A percentile compares a stretch with the other conserved stretches of the same genome.
Evolutionary conservation across 2,888 invertebrate species (phyloP).

Genomic region (Drosophila pseudotakahashii): DNA sequence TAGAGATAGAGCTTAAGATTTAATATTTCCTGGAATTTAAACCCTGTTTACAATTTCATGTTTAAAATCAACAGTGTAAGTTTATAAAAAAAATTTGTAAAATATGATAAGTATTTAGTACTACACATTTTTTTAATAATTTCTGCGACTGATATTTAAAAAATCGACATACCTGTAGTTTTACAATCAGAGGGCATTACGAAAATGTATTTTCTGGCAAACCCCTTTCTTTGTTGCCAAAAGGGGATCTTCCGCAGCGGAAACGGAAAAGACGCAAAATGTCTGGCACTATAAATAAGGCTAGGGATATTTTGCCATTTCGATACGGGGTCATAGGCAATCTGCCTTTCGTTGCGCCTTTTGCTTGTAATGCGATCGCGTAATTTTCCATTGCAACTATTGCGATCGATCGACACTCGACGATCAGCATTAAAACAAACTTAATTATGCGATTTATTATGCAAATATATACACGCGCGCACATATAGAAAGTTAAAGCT

Average conservation of each 20-base stretch:
- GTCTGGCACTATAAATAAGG: constrained; percentile 12
- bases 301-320: constrained; percentile 1
- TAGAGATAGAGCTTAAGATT: background rate
- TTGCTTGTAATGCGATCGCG: constrained; percentile 44
- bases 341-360: constrained; percentile 26
- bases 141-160: too few relatives aligned
- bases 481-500: constrained; percentile 16
- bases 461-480: constrained; percentile 53
- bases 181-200: constrained; percentile 1
- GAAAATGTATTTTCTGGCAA: constrained; percentile 24
- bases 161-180: background rate
- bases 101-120: too few relatives aligned
- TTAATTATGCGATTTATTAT: constrained; percentile 79
- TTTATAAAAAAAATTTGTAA: background rate
- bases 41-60: background rate
- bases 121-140: too few relatives aligned
- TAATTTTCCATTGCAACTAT: constrained; percentile 70
- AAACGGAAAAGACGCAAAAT: constrained; percentile 28
- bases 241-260: constrained; percentile 25
- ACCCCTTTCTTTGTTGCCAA: background rate
- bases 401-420: constrained; percentile 29
- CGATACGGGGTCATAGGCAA: constrained; percentile 12
- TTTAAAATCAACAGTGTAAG: background rate
- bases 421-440: constrained; percentile 55
- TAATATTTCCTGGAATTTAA: background rate